These are phyloP conservation scores for Taenioides sp. DNA, from an alignment of 2,797 vertebrate genomes.

Conservation along the genomic window DNA sequence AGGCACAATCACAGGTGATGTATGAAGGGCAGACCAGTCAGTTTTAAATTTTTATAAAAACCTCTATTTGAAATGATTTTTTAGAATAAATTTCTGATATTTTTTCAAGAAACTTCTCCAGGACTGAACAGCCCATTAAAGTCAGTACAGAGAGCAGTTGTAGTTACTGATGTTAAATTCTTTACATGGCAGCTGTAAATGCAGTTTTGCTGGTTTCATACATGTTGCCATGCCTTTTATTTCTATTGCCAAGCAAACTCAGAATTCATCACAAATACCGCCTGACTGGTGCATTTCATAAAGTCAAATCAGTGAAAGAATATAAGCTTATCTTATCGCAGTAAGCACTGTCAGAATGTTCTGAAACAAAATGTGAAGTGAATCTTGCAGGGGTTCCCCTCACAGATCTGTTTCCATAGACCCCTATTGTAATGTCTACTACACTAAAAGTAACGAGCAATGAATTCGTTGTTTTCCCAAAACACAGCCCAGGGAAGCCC, in stretches of 20 bases:
- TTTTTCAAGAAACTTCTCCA: constrained; percentile 49
- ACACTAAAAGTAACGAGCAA: neutral
- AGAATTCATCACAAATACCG: neutral
- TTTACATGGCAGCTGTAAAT: constrained; percentile 22
- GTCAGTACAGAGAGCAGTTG: constrained; percentile 5
- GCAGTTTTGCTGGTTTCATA: neutral
- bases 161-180: constrained; percentile 12
- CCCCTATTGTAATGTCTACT: neutral
- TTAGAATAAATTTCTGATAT: constrained; percentile 25
- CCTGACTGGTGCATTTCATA: neutral
- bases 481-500: too few relatives aligned
- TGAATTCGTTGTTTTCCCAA: too few relatives aligned
- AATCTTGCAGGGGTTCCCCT: neutral
- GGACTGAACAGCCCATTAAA: constrained; percentile 17
- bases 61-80: constrained; percentile 57
- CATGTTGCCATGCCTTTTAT: neutral
- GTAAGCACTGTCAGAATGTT: neutral
- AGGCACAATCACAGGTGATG: constrained; percentile 30
- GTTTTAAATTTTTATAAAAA: constrained; percentile 46
- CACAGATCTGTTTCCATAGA: neutral
- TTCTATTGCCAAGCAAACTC: neutral
- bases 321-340: neutral
- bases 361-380: neutral
- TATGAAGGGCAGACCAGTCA: constrained; percentile 44
- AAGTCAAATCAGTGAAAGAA: neutral